Conservation (phyloP, 2,888 invertebrate species). For the Ophion slaviceki region DNA sequence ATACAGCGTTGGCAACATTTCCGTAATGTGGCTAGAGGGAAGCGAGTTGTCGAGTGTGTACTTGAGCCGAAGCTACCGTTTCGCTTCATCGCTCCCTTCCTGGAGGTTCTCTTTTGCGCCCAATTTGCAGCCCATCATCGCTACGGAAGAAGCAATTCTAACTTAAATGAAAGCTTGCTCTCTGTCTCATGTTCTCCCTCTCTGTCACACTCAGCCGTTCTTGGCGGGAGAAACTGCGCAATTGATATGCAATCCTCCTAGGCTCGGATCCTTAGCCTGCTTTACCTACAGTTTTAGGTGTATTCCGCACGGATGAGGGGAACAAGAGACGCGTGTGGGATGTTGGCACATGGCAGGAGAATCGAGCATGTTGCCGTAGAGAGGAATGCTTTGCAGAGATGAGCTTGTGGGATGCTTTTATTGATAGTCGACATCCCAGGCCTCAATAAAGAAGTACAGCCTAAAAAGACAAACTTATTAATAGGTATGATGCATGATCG, state of each 20-base stretch:
- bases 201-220: constrained; percentile 51
- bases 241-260: constrained; percentile 64
- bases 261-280: constrained; percentile 39
- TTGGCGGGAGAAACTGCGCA: constrained; percentile 38
- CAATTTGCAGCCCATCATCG: constrained; percentile 84
- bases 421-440: background rate
- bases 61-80: background rate
- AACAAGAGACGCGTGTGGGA: constrained; percentile 51
- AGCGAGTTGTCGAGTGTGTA: constrained; percentile 45
- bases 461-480: background rate
- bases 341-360: constrained; percentile 39
- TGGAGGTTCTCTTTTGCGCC: constrained; percentile 81
- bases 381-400: constrained; percentile 16
- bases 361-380: constrained; percentile 36
- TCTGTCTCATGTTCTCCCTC: constrained; percentile 66
- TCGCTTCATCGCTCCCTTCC: constrained; percentile 53
- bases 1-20: constrained; percentile 39
- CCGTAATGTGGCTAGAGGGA: constrained; percentile 38
- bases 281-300: constrained; percentile 42
- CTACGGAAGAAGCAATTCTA: constrained; percentile 84
- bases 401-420: background rate
- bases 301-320: constrained; percentile 41
- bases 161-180: constrained; percentile 82
- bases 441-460: background rate
- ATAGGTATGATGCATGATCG: background rate